These are phyloP conservation scores for Eurytoma adleriae DNA, from an alignment of 2,888 invertebrate species.

Conservation along the genomic window DNA sequence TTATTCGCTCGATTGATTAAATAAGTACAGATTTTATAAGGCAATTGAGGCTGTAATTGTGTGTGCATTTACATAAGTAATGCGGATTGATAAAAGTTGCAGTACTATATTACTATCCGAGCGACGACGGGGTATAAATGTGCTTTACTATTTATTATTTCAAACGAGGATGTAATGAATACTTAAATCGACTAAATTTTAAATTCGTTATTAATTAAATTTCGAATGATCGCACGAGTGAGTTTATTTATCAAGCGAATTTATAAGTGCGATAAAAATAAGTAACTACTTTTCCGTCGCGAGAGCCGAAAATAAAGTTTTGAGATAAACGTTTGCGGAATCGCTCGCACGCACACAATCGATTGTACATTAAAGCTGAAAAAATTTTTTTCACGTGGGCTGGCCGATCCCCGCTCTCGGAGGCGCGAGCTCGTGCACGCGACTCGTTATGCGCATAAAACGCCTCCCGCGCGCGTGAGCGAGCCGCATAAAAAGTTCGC, in stretches of 20 bases:
- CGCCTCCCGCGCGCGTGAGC: constrained; percentile 5
- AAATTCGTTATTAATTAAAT: background rate
- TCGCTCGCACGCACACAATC: constrained; percentile 21
- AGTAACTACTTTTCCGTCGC: background rate
- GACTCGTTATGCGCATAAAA: constrained; percentile 13
- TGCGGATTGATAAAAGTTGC: constrained; percentile 32
- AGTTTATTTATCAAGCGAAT: background rate
- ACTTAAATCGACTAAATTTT: background rate
- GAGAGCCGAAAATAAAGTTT: background rate
- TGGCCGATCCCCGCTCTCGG: background rate
- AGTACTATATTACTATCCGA: background rate
- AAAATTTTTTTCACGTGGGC: constrained; percentile 11
- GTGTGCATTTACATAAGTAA: constrained; percentile 42
- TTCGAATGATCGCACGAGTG: background rate
- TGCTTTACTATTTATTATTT: constrained; percentile 2
- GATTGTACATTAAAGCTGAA: constrained; percentile 19
- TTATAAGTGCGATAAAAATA: too few relatives aligned
- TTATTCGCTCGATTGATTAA: constrained; percentile 30
- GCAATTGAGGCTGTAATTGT: constrained; percentile 22
- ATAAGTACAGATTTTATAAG: constrained; percentile 25
- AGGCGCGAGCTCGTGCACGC: background rate
- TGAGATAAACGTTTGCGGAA: constrained; percentile 13
- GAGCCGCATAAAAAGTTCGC: too few relatives aligned
- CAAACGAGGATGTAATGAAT: constrained; percentile 14
- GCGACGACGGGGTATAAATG: background rate